Base-by-base conservation (phyloP, 2,113 vertebrate species). In the Felis chaus region DNA sequence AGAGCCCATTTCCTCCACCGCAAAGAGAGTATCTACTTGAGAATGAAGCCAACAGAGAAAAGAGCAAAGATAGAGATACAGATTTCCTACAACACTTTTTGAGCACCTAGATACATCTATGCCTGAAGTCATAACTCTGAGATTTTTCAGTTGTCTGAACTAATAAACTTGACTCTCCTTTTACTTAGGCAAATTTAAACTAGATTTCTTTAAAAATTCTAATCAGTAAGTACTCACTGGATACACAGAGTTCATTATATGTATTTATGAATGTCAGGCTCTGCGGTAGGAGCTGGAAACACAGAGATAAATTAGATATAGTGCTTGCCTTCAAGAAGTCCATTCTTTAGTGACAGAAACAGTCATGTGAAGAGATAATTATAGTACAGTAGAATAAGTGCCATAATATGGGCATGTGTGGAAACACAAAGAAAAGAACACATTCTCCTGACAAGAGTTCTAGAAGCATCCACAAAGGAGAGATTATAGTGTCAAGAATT, bases 111-210 rank as follows among this genome's bases (percentile, higher is more conserved):
- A 92, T 33, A 74, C 29, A 78, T 3, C 94, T 36, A 73, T 66
- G 41, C 25, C 61, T 76, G 8, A 94, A 83, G 74, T 3, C 53
- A 41, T 50, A 74, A 19, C 21, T 48, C 68, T 31, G 50, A 80
- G 50, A 19, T 82, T 31, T 81, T 80, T 73, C 16, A 31, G 41
- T 76, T 57, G 33, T 78, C 39, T 7, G 36, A 94, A 13, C 8
- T 63, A 86, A 61, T 33, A 89, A 8, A 73, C 55, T 57, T 57
- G 55, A 57, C 29, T 81, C 31, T 93, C 41, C 65, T 92, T 96
- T 39, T 84, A 7, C 27, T 63, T 93, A 65, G 79, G 82, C 61
- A 93, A 88, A 41, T 50, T 65, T 74, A 53, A 78, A 74, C 88
- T 55, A 7, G 3, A 76, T 68, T 68, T 89, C 16, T 41, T 87